Conservation (phyloP, 1,140 invertebrate species). For the Papilio xuthus region DNA sequence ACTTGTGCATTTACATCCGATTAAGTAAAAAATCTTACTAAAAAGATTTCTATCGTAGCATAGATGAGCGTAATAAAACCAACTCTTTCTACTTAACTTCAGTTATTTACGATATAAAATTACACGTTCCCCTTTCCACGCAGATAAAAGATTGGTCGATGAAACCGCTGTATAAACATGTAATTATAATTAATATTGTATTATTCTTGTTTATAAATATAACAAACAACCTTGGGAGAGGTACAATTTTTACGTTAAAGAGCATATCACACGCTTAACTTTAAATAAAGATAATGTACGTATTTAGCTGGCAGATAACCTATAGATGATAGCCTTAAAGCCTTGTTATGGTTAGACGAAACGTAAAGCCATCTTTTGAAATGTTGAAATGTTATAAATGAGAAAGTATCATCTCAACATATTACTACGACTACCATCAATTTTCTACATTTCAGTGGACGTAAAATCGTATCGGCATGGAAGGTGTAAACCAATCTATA, state of each 20-base stretch:
- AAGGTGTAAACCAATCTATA: neutral
- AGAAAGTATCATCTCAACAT: neutral
- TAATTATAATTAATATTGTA: neutral
- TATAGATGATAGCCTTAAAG: neutral
- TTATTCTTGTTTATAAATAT: conserved; percentile 20
- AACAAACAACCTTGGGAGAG: neutral
- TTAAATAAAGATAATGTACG: neutral
- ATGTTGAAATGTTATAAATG: neutral
- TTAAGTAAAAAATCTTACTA: neutral
- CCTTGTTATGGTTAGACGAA: neutral
- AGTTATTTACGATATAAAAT: conserved; percentile 17
- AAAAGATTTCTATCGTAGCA: conserved; percentile 1
- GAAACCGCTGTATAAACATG: conserved; percentile 16
- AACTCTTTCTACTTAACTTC: conserved; percentile 7
- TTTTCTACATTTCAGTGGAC: no score
- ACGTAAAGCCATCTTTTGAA: neutral
- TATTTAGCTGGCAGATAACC: neutral
- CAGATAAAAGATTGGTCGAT: conserved; percentile 14
- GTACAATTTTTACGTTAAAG: neutral
- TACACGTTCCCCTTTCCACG: neutral
- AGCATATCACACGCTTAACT: neutral
- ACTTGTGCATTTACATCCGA: neutral
- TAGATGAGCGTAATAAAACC: conserved; percentile 7
- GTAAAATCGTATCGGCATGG: neutral
- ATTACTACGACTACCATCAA: neutral